phyloP scores from a whole-genome alignment of 1,140 invertebrate species.

The Penaeus indicus region DNA sequence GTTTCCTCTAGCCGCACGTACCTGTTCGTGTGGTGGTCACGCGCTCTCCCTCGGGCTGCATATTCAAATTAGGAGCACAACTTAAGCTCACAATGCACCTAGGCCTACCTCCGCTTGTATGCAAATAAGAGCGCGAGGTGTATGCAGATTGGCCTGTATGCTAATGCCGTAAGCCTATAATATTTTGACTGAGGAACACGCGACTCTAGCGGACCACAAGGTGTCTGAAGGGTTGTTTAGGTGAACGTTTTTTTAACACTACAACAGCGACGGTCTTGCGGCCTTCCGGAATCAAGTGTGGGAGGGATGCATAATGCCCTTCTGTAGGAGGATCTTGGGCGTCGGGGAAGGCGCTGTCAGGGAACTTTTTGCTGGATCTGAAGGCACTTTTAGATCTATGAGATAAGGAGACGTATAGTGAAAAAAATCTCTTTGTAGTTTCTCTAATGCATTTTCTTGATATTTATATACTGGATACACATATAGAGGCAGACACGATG shows the following conservation, averaged over 20 bases:
- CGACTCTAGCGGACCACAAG: conserved; percentile 36
- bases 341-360: too few species aligned
- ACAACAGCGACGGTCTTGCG: neutral
- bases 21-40: conserved; percentile 61
- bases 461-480: too few species aligned
- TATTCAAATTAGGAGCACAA: conserved; percentile 55
- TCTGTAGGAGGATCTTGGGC: too few species aligned
- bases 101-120: conserved; percentile 61
- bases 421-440: too few species aligned
- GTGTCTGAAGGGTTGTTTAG: conserved; percentile 37
- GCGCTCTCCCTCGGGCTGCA: conserved; percentile 48
- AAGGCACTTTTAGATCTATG: too few species aligned
- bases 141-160: conserved; percentile 61
- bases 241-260: conserved; percentile 26
- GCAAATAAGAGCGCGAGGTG: conserved; percentile 55
- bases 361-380: too few species aligned
- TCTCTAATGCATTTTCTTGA: too few species aligned
- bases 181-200: conserved; percentile 60
- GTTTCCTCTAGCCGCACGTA: neutral
- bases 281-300: too few species aligned
- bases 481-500: too few species aligned
- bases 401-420: too few species aligned
- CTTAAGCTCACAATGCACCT: conserved; percentile 57
- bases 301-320: too few species aligned
- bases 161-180: conserved; percentile 63